Evolutionary conservation across 1,140 invertebrate species (phyloP), one percentile per base, ranked within the genome.

Genomic region (Metopolophium dirhodum): DNA sequence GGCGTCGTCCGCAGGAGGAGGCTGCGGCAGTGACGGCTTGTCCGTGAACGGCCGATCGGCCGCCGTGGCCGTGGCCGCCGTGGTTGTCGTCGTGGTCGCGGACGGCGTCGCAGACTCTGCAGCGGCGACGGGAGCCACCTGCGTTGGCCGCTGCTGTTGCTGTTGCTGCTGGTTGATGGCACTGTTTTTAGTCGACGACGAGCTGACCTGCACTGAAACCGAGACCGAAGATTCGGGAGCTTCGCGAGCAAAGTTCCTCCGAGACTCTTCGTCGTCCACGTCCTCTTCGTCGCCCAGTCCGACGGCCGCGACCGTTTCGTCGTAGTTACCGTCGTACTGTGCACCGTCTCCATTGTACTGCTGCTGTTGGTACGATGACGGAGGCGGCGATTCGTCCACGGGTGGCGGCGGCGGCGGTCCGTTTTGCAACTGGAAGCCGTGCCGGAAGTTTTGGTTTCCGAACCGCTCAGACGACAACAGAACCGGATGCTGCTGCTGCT

Each of bases 381-480:
- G 86, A 77, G 54, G 85, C 1, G 82, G 93, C 26, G 93, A 45
- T n/a, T 77, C 90, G 89, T 83, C 85, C 3, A 22, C 37, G 41
- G 96, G 96, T 94, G 95, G 96, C 94, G 96, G 85, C 1, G 96
- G 85, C 1, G 68, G 54, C 30, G 83, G 93, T 8, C 90, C 91
- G 49, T 85, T 93, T 37, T 93, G 49, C 26, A 93, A 45, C 91
- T 51, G 94, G 87, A 91, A 94, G 30, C 90, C 90, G 41, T 94
- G 94, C 14, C 92, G 93, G 87, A 94, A 94, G 85, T 94, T 94
- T 30, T 86, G 87, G 68, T 94, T 94, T 18, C 94, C 94, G 87
- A 94, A 94, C 30, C 93, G 89, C 88, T 94, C 94, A 22, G 94
- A 94, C n/a, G 94, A 93, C 30, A 93, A n/a, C n/a, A 93, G 18